Evolutionary conservation across 1,140 invertebrate genomes (phyloP).

Genomic region (Pseudachorutes palmiensis): DNA sequence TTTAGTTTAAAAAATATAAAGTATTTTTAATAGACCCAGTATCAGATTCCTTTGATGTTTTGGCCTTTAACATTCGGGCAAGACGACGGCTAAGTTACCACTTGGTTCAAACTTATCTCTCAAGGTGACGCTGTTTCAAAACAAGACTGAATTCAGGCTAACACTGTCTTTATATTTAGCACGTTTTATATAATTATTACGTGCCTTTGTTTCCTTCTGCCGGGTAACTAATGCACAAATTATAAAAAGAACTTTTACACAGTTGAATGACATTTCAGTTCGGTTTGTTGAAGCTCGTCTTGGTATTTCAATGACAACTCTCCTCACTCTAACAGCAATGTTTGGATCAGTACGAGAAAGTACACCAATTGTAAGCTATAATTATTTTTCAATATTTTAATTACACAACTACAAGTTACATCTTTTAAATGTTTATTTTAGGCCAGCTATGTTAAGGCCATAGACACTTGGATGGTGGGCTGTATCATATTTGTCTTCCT

Average conservation of each 20-base stretch:
- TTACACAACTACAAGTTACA: background rate
- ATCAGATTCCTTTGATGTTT: background rate
- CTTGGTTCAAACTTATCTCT: constrained; percentile 2
- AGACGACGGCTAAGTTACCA: constrained; percentile 2
- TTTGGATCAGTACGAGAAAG: constrained; percentile 5
- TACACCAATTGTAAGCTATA: constrained; percentile 2
- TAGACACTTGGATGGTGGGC: background rate
- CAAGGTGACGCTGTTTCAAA: background rate
- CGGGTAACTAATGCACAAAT: constrained; percentile 2
- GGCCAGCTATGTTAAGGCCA: background rate
- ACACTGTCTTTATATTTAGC: background rate
- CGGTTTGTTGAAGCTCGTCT: constrained; percentile 11
- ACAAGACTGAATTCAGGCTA: background rate
- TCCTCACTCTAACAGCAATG: constrained; percentile 16
- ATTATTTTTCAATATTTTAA: background rate
- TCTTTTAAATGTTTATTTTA: background rate
- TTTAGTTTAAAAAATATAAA: background rate
- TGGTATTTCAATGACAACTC: constrained; percentile 12
- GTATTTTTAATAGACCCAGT: constrained; percentile 1
- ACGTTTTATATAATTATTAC: constrained; percentile 12
- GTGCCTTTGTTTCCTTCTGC: constrained; percentile 13
- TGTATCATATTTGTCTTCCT: background rate
- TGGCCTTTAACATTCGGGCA: background rate
- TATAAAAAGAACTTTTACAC: background rate
- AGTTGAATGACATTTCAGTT: background rate